Conservation (phyloP, 2,888 invertebrate genomes). For the Conomelus anceps region DNA sequence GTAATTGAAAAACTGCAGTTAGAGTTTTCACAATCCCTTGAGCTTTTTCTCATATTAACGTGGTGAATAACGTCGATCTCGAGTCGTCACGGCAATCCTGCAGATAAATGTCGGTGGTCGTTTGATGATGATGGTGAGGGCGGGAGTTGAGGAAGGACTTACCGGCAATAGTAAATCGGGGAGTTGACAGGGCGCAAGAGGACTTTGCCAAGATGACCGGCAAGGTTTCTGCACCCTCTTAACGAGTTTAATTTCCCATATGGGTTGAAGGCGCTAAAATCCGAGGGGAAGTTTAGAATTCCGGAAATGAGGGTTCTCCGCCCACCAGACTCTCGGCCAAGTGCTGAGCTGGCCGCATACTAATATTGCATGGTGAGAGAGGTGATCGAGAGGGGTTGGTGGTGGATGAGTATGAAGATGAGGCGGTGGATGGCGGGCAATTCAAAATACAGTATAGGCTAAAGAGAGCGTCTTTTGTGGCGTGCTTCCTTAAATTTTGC, state of each 20-base stretch:
- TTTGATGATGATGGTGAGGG: neutral
- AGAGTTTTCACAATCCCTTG: neutral
- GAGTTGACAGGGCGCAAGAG: neutral
- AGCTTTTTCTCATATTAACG: neutral
- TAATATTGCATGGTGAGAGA: neutral
- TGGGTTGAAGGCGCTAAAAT: slow-evolving; percentile 8
- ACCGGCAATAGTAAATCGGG: neutral
- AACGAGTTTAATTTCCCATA: slow-evolving; percentile 13
- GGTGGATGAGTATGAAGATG: neutral
- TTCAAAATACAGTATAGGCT: neutral
- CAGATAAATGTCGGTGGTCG: neutral
- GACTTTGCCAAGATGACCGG: neutral
- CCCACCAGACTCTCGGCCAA: neutral
- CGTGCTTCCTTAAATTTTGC: neutral
- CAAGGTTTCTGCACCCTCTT: neutral
- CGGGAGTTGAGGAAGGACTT: neutral
- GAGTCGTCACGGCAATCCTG: neutral
- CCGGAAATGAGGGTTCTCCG: slow-evolving; percentile 10
- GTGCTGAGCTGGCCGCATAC: neutral
- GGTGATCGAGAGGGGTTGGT: neutral
- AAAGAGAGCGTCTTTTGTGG: too few relatives aligned
- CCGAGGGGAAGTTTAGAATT: slow-evolving; percentile 6
- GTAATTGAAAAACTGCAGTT: too few relatives aligned
- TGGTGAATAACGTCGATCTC: neutral
- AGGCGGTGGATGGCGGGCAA: neutral